Evolutionary conservation across 2,888 invertebrate genomes (phyloP).

Genomic region (Vanessa cardui): DNA sequence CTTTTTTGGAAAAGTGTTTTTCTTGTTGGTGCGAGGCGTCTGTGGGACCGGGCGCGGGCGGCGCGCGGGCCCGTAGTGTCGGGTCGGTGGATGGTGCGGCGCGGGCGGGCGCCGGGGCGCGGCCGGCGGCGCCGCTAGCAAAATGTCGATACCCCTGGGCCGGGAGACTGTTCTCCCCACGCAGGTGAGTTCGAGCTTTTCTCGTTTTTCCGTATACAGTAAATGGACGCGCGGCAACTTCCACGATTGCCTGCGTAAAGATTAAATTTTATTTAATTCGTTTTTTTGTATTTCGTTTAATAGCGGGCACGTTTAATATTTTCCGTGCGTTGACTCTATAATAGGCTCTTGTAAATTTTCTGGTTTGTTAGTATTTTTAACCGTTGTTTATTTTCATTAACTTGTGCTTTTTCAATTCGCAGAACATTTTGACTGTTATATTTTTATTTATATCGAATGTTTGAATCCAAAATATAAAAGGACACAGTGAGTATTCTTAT

Average conservation of each 20-base stretch:
- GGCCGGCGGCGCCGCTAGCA: conserved; percentile 80
- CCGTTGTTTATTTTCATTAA: not conserved
- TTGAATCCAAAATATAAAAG: too few relatives aligned
- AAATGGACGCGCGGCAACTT: conserved; percentile 33
- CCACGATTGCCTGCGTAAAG: conserved; percentile 18
- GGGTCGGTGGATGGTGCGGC: conserved; percentile 76
- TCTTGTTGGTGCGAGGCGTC: conserved; percentile 66
- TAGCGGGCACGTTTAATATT: not conserved
- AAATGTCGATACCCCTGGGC: conserved; percentile 82
- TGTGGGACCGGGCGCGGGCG: conserved; percentile 52
- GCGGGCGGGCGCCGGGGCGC: conserved; percentile 79
- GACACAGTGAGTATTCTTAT: conserved; percentile 3
- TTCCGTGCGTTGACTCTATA: conserved; percentile 2
- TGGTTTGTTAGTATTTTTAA: not conserved
- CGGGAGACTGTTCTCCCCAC: conserved; percentile 79
- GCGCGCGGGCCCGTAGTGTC: conserved; percentile 59
- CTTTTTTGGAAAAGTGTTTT: conserved; percentile 71
- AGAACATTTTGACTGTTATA: not conserved
- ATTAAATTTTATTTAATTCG: conserved; percentile 1
- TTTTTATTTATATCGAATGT: not conserved
- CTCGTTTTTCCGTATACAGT: conserved; percentile 46
- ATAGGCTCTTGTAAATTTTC: not conserved
- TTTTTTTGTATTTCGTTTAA: not conserved
- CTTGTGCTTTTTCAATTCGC: not conserved
- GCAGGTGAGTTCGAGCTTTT: conserved; percentile 71